Evolutionary conservation across 2,888 invertebrate genomes (phyloP).

Genomic region (Mesorhabditis sp.): DNA sequence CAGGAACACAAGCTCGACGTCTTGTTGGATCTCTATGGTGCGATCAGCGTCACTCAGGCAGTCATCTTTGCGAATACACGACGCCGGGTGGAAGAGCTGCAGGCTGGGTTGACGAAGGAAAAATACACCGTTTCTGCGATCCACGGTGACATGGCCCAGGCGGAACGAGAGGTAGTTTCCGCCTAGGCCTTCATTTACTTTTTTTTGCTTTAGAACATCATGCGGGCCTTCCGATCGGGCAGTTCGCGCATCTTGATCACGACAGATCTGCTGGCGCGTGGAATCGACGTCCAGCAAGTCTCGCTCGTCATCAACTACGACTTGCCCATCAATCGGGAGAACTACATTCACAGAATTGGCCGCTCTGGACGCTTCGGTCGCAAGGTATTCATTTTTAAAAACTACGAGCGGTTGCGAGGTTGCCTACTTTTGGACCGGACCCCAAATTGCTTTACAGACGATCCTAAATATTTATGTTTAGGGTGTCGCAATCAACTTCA

Average conservation of each 20-base stretch:
- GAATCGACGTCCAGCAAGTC: conserved; percentile 99
- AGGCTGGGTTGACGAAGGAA: conserved; percentile 85
- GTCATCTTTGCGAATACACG: conserved; percentile 99
- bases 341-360: conserved; percentile 99
- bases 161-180: conserved; percentile 77
- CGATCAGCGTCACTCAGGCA: conserved; percentile 96
- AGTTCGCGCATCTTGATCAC: conserved; percentile 97
- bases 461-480: neutral
- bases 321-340: conserved; percentile 97
- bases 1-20: conserved; percentile 69
- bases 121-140: conserved; percentile 98
- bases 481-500: conserved; percentile 99
- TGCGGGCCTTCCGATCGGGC: conserved; percentile 79
- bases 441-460: too few species aligned
- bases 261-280: conserved; percentile 94
- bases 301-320: conserved; percentile 99
- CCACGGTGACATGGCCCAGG: conserved; percentile 99
- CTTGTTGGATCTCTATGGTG: conserved; percentile 95
- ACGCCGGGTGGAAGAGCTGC: conserved; percentile 81
- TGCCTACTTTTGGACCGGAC: neutral
- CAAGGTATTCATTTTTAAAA: conserved; percentile 64
- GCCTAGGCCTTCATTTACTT: neutral
- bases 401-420: neutral
- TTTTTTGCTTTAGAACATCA: conserved; percentile 2
- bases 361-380: conserved; percentile 99